Percentiles rank a stretch among this genome's conserved stretches.
Evolutionary conservation across 1,140 invertebrate species (phyloP).

Genomic region (Drosophila prosaltans): DNA sequence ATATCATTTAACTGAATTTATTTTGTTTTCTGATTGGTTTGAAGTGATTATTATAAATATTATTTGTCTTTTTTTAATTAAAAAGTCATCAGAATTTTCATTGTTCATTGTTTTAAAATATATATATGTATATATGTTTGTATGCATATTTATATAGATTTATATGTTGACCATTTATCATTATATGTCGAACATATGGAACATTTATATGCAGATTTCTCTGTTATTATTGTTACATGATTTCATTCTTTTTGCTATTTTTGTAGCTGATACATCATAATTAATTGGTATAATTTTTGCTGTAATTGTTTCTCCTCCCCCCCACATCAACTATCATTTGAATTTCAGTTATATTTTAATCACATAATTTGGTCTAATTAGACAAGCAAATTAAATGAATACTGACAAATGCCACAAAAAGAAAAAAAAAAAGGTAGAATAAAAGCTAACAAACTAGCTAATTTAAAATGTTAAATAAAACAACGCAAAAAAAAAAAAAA

Average conservation of each 20-base stretch:
- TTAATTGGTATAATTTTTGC: constrained; percentile 63
- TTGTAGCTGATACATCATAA: constrained; percentile 59
- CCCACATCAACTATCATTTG: not conserved
- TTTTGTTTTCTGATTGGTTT: not conserved
- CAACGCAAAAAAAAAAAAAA: too few species aligned
- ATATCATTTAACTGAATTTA: constrained; percentile 8
- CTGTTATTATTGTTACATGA: constrained; percentile 19
- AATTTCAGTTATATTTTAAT: constrained; percentile 48
- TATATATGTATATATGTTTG: constrained; percentile 17
- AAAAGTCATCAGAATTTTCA: constrained; percentile 70
- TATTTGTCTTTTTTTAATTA: constrained; percentile 71
- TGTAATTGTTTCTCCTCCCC: constrained; percentile 4
- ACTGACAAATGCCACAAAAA: constrained; percentile 17
- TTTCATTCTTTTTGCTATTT: constrained; percentile 23
- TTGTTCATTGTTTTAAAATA: constrained; percentile 30
- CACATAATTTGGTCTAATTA: constrained; percentile 75
- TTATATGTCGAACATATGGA: constrained; percentile 25
- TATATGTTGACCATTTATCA: not conserved
- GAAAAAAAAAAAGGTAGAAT: not conserved
- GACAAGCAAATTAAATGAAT: constrained; percentile 59
- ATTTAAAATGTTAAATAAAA: too few species aligned
- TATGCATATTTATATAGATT: constrained; percentile 13
- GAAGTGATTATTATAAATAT: not conserved
- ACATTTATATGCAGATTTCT: constrained; percentile 59
- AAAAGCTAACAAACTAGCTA: not conserved